A percentile compares a stretch with the other conserved stretches of the same genome.
phyloP scores from a whole-genome alignment of 2,797 vertebrate genomes.

The Aldrovandia affinis region DNA sequence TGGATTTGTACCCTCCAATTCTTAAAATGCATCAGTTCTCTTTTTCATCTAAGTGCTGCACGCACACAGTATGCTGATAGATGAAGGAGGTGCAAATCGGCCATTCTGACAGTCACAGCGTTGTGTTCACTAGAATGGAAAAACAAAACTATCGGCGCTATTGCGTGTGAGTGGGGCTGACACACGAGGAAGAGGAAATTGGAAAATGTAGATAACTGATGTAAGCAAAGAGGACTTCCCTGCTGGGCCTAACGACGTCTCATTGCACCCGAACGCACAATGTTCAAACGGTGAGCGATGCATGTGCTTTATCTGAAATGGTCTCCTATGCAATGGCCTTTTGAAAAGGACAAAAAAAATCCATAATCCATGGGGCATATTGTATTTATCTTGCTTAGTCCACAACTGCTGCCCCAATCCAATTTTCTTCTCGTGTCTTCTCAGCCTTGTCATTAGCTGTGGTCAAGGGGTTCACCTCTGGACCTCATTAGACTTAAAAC shows the following conservation, averaged over 20 bases:
- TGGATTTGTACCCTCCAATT: not conserved
- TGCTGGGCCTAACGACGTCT: not conserved
- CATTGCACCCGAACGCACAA: not conserved
- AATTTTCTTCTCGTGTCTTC: slow-evolving; percentile 37
- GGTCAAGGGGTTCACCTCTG: slow-evolving; percentile 35
- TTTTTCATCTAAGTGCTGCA: not conserved
- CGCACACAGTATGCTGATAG: not conserved
- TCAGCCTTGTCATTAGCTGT: slow-evolving; percentile 40
- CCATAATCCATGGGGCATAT: slow-evolving; percentile 34
- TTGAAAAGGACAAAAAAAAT: slow-evolving; percentile 25
- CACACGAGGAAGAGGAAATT: not conserved
- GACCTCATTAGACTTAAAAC: slow-evolving; percentile 38
- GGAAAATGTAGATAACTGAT: not conserved
- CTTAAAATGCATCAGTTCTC: not conserved
- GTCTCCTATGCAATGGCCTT: slow-evolving; percentile 12
- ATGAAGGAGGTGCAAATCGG: not conserved
- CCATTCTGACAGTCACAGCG: not conserved
- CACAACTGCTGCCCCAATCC: slow-evolving; percentile 24
- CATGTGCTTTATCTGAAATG: not conserved
- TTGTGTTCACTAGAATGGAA: not conserved
- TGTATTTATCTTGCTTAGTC: slow-evolving; percentile 38
- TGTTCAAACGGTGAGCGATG: not conserved
- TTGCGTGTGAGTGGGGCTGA: not conserved
- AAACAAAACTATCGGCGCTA: not conserved
- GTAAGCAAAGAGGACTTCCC: not conserved